Percentiles rank a stretch among this genome's conserved stretches.
Conservation (phyloP, 2,797 vertebrate species). For the Anableps anableps region DNA sequence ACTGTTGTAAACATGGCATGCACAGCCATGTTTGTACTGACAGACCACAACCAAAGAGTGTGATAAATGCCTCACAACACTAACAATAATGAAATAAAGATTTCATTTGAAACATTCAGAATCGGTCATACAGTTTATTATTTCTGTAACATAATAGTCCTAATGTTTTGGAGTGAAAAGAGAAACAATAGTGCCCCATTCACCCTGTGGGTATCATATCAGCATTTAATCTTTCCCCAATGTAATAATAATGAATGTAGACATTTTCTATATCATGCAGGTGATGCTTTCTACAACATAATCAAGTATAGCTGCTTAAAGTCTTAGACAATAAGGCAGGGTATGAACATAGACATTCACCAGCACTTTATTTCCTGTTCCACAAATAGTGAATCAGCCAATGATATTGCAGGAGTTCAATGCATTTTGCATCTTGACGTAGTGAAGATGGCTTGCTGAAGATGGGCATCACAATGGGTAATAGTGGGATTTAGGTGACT, state of each 20-base stretch:
- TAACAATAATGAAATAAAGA: not conserved
- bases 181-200: not conserved
- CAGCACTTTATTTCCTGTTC: not conserved
- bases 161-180: not conserved
- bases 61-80: not conserved
- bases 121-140: not conserved
- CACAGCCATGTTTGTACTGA: not conserved
- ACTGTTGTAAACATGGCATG: not conserved
- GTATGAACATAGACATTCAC: not conserved
- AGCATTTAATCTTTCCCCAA: not conserved
- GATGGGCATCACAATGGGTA: not conserved
- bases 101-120: not conserved
- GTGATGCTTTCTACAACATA: not conserved
- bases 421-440: not conserved
- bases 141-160: not conserved
- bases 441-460: not conserved
- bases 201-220: not conserved
- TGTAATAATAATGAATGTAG: not conserved
- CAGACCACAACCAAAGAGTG: not conserved
- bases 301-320: not conserved
- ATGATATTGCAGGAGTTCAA: not conserved
- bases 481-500: not conserved
- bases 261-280: not conserved
- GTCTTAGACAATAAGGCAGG: not conserved
- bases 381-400: not conserved